Evolutionary conservation across 2,113 vertebrate genomes (phyloP), one percentile per base, ranked within the genome.

Genomic region (Istiophorus platypterus): DNA sequence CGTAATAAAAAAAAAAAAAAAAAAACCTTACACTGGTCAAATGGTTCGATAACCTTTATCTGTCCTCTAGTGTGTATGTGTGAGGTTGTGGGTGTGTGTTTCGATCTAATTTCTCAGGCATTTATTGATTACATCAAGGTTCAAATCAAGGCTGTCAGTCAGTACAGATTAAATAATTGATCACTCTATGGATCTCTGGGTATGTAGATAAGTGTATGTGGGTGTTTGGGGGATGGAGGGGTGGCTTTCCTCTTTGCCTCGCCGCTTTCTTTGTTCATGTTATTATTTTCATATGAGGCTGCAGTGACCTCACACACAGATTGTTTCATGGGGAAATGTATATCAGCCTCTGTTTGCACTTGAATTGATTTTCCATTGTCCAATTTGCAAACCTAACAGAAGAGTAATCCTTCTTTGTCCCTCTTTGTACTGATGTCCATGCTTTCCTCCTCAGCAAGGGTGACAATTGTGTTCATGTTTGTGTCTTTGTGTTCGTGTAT

Each of bases 281-380:
- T 34, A 7, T 49, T 61, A 51, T 76, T 29, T 65, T 69, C 26
- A 80, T 63, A 62, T 15, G 18, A 42, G 24, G 2, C 29, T 29
- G 1, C 57, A 56, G 4, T 31, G 41, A 76, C 24, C 12, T 66
- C 3, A 61, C 22, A 69, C 12, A 47, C 70, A 72, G 5, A 41
- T 59, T 61, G 58, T 70, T 81, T 84, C 45, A 58, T 67, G 61
- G 54, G 70, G 82, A 86, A 86, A 86, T 77, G 78, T 86, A 81
- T 82, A 88, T 85, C 85, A 83, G 80, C 80, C 73, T 72, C 66
- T 76, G 81, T 80, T 80, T 87, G 85, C 62, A 77, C 31, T 78
- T 63, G 70, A 76, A 89, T 91, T 81, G 87, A 89, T 91, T 89
- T 89, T 81, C 76, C 73, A 39, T 77, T 56, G 71, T 83, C 79